Evolutionary conservation across 2,797 vertebrate species (phyloP).

Genomic region (Syndactyla subalaris): DNA sequence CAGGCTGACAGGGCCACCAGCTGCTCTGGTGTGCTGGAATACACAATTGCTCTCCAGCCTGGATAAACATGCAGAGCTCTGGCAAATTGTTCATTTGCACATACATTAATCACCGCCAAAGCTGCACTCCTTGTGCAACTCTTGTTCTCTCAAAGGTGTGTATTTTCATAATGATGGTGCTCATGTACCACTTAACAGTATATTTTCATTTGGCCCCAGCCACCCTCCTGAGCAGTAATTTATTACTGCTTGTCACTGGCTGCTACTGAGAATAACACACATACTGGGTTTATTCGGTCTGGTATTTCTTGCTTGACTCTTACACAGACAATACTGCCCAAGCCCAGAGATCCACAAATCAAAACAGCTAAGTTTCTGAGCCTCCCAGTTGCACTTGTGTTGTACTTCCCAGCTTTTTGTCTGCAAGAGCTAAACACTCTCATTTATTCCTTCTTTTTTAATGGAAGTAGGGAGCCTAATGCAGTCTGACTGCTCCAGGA

Average conservation of each 20-base stretch:
- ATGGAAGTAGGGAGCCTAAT: background rate
- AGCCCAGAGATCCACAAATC: constrained; percentile 40
- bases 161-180: constrained; percentile 49
- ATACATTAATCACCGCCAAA: background rate
- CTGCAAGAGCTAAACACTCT: background rate
- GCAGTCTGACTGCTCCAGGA: background rate
- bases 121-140: background rate
- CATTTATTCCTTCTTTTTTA: background rate
- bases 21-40: background rate
- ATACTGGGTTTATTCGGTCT: background rate
- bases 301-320: constrained; percentile 22
- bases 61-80: background rate
- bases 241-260: constrained; percentile 37
- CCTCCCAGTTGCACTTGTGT: background rate
- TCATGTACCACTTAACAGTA: constrained; percentile 35
- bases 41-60: rapidly evolving
- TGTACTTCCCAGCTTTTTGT: background rate
- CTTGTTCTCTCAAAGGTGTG: constrained; percentile 24
- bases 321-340: background rate
- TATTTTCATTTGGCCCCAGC: constrained; percentile 57
- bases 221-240: constrained; percentile 18
- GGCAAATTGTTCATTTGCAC: background rate
- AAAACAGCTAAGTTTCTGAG: background rate
- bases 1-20: background rate
- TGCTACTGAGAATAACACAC: constrained; percentile 27